phyloP scores from a whole-genome alignment of 1,140 invertebrate species.

The Phthorimaea operculella region DNA sequence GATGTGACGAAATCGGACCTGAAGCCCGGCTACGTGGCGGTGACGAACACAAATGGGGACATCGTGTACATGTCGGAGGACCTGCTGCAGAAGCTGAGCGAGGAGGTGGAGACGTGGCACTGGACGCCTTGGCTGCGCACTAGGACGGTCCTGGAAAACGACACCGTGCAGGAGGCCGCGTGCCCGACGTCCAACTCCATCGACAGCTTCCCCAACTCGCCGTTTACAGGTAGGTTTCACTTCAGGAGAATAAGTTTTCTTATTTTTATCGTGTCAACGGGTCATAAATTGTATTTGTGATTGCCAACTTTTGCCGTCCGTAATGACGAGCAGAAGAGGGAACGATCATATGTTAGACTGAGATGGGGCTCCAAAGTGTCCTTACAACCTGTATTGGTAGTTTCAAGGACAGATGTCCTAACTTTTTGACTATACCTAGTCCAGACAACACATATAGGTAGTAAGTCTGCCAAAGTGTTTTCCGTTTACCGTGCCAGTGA shows the following conservation, averaged over 20 bases:
- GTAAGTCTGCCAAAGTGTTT: too few relatives aligned
- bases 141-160: slow-evolving; percentile 29
- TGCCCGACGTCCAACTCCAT: slow-evolving; percentile 29
- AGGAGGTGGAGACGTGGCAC: slow-evolving; percentile 45
- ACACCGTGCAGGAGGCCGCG: slow-evolving; percentile 26
- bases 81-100: slow-evolving; percentile 34
- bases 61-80: slow-evolving; percentile 35
- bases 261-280: background rate
- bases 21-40: slow-evolving; percentile 16
- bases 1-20: slow-evolving; percentile 23
- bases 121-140: slow-evolving; percentile 53
- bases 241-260: background rate
- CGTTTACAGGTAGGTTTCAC: slow-evolving; percentile 37
- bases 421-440: too few relatives aligned
- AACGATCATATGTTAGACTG: too few relatives aligned
- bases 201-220: slow-evolving; percentile 39
- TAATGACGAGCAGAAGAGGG: too few relatives aligned
- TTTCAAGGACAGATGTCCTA: too few relatives aligned
- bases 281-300: too few relatives aligned
- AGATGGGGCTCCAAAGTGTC: too few relatives aligned
- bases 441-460: too few relatives aligned
- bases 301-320: too few relatives aligned
- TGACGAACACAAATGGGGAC: slow-evolving; percentile 39
- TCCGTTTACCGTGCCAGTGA: too few relatives aligned
- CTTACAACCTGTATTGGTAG: too few relatives aligned